A percentile compares a stretch with the other conserved stretches of the same genome.
Conservation (phyloP, 2,888 invertebrate genomes). For the Acleris laterana region DNA sequence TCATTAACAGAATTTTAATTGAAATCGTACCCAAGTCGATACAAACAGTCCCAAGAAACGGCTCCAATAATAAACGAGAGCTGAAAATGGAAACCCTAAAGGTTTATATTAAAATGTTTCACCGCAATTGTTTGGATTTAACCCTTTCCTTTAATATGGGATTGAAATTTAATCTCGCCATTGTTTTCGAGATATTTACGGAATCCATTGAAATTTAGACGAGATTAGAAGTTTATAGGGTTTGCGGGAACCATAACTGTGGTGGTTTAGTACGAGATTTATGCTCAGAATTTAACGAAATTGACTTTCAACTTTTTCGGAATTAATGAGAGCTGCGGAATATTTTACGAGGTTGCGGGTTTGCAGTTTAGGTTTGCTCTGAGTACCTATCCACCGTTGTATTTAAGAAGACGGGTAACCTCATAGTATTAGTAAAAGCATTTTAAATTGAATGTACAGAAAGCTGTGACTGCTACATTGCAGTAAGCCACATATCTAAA, state of each 20-base stretch:
- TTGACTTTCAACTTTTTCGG: not conserved
- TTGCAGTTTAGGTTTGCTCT: no score
- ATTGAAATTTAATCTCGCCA: constrained; percentile 34
- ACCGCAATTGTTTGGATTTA: constrained; percentile 36
- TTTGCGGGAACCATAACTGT: constrained; percentile 14
- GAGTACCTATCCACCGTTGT: no score
- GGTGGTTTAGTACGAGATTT: constrained; percentile 10
- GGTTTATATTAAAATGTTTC: constrained; percentile 36
- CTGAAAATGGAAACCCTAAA: constrained; percentile 26
- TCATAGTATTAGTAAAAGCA: no score
- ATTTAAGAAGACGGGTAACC: no score
- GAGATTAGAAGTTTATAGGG: constrained; percentile 30
- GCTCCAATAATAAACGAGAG: constrained; percentile 25
- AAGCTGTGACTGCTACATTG: no score
- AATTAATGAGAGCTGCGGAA: not conserved
- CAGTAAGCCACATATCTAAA: no score
- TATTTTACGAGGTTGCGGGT: no score
- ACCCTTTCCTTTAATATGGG: constrained; percentile 35
- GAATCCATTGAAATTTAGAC: constrained; percentile 27
- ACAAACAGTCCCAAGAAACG: constrained; percentile 26
- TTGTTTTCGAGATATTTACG: constrained; percentile 37
- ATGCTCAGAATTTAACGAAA: constrained; percentile 4
- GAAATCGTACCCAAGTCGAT: constrained; percentile 20
- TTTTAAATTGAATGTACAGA: no score
- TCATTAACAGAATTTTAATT: constrained; percentile 22